Evolutionary conservation across 2,888 invertebrate genomes (phyloP), one percentile per base, ranked within the genome.

Genomic region (Acutogordius australiensis): DNA sequence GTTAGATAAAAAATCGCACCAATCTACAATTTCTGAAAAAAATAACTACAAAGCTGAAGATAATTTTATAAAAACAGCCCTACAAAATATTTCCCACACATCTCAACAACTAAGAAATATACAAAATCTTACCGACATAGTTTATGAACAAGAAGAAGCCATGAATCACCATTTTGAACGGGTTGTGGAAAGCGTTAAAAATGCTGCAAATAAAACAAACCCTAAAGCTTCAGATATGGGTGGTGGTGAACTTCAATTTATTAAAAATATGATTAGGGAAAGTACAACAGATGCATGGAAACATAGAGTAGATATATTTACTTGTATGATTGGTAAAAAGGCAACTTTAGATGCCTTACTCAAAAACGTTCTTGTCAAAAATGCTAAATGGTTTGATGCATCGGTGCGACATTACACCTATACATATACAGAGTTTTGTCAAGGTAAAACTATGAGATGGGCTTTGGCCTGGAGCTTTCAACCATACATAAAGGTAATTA

Each of bases 381-480:
- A 51, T 26, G 4, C 23, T 8, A n/a, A n/a, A n/a, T n/a, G n/a
- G n/a, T n/a, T n/a, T n/a, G n/a, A n/a, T n/a, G 18, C 8, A 13
- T 37, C 37, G 8, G 18, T 37, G 8, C 8, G 18, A 18, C 37
- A 37, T 37, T 51, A n/a, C 23, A 51, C 4, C 4, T 51, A 51
- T 23, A 51, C 51, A n/a, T 51, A 4, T 23, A 51, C 51, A 21
- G 51, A 51, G 4, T 86, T 88, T 70, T 81, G 81, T 67, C 91
- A 94, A 73, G 97, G 94, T 0, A 78, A 81, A 65, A 90, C 88
- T 1, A 86, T 84, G 64, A 77, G 94, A 64, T 97, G 94, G 94
- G 88, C 86, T 18, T 69, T 94, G 30, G 88, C 86, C 1, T 97
- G 94, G 94, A 81, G 84, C 1, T 73, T 70, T 66, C 66, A 68